A percentile compares a stretch with the other conserved stretches of the same genome.
Evolutionary conservation across 2,113 vertebrate genomes (phyloP).

Genomic region (Rhinichthys klamathensis): DNA sequence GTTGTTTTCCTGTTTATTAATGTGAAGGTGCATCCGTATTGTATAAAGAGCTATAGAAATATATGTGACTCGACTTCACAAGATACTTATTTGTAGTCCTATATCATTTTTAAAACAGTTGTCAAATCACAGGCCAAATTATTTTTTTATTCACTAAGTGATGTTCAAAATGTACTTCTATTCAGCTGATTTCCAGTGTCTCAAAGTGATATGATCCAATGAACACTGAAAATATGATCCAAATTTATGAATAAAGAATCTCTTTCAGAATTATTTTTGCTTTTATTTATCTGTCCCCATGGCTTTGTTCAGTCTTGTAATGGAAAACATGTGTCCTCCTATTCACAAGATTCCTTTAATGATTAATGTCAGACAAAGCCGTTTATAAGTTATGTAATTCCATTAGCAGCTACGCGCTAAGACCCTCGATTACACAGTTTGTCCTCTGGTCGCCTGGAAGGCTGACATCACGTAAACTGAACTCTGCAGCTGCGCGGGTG

Average conservation of each 20-base stretch:
- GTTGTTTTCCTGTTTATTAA: too few species aligned
- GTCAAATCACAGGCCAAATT: too few species aligned
- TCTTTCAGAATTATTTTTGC: neutral
- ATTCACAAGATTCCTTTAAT: slow-evolving; percentile 12
- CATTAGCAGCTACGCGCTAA: slow-evolving; percentile 30
- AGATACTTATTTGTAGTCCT: too few species aligned
- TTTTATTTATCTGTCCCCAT: neutral
- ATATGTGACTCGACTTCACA: too few species aligned
- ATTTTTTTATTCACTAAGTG: neutral
- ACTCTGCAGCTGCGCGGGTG: slow-evolving; percentile 3
- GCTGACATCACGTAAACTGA: slow-evolving; percentile 4
- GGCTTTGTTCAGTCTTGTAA: slow-evolving; percentile 17
- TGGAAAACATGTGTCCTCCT: slow-evolving; percentile 6
- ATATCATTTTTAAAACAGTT: too few species aligned
- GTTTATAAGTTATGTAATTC: slow-evolving; percentile 39
- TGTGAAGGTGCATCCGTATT: too few species aligned
- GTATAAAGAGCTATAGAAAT: too few species aligned
- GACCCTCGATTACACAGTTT: neutral
- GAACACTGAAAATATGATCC: neutral
- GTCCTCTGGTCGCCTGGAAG: neutral
- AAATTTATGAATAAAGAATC: neutral
- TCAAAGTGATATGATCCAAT: neutral
- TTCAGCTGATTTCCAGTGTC: neutral
- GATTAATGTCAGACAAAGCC: slow-evolving; percentile 27
- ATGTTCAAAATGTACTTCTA: neutral